phyloP scores from a whole-genome alignment of 2,113 vertebrate genomes.

The Corydoras maculifer region DNA sequence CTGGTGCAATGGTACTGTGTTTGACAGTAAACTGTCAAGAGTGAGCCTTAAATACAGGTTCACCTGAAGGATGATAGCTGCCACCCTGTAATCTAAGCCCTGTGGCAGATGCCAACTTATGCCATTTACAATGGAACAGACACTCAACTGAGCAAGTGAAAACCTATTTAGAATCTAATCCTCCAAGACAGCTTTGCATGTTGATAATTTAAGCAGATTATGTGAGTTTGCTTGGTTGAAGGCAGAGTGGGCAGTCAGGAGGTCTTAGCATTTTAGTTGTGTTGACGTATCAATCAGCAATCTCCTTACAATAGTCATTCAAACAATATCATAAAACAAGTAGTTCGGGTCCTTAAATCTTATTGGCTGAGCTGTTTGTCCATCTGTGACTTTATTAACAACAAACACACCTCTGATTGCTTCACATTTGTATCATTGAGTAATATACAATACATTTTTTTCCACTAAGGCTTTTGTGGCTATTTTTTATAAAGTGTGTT shows the following conservation, averaged over 20 bases:
- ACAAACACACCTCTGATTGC: no score
- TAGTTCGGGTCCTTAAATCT: no score
- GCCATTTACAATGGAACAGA: constrained; percentile 53
- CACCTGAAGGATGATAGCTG: constrained; percentile 1
- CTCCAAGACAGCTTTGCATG: constrained; percentile 68
- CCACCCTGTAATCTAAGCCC: constrained; percentile 1
- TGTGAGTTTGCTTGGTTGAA: constrained; percentile 52
- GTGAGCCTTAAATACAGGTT: constrained; percentile 14
- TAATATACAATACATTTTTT: no score
- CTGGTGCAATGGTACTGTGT: constrained; percentile 7
- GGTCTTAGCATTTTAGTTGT: constrained; percentile 51
- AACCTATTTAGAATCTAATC: constrained; percentile 66
- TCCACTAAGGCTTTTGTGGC: no score
- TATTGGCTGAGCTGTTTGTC: no score
- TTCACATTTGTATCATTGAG: no score
- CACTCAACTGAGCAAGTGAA: constrained; percentile 53
- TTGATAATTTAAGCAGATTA: constrained; percentile 67
- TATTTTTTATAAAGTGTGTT: no score
- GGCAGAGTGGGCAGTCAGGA: constrained; percentile 51
- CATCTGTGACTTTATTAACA: no score
- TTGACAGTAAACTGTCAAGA: constrained; percentile 17
- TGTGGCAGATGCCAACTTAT: constrained; percentile 19
- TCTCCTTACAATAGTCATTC: constrained; percentile 22
- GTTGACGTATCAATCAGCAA: constrained; percentile 50
- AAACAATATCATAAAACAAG: not conserved